Evolutionary conservation across 2,113 vertebrate genomes (phyloP), one percentile per base, ranked within the genome.

Genomic region (Zosterops lateralis): DNA sequence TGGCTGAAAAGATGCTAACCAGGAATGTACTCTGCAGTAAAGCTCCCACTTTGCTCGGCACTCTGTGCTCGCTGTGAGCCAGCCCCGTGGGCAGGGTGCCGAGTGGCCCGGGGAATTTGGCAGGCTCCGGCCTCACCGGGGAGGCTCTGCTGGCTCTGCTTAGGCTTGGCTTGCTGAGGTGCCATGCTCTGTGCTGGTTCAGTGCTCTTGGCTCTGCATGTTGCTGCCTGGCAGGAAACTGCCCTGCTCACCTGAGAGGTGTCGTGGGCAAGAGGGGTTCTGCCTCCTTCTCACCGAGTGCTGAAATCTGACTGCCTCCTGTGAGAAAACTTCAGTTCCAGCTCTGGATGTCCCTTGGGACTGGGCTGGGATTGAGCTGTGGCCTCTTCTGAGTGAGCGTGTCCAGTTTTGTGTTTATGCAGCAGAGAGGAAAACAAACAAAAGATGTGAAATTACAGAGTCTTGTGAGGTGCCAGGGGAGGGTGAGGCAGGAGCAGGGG

Each of bases 401-500:
- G 92, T 92, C 95, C 94, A 73, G 90, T 68, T 92, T 91, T n/a
- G 6, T 93, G 80, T 97, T 95, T 95, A 88, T 93, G 87, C 96
- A 86, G 97, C 95, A 60, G 94, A 88, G 88, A 91, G 78, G 74
- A 97, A 95, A 78, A 66, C 57, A 95, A 90, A 58, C 71, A 60
- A 92, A 80, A 76, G 92, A 53, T 38, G 72, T 70, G 90, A 57
- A 84, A 86, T 91, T 70, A 34, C 86, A 80, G 93, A 77, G 85
- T 66, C 93, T 81, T 71, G 66, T 61, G 44, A 62, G 71, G 79
- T 56, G 79, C 87, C 0, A 48, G 86, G 85, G 67, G 32, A 58
- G 72, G 42, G 54, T 3, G 45, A 38, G 87, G 62, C 66, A 31
- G 56, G 81, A 47, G 71, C 20, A 16, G 56, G 71, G 87, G 88